A percentile compares a stretch with the other conserved stretches of the same genome.
Conservation (phyloP, 2,888 invertebrate species). For the Agrilus mali region DNA sequence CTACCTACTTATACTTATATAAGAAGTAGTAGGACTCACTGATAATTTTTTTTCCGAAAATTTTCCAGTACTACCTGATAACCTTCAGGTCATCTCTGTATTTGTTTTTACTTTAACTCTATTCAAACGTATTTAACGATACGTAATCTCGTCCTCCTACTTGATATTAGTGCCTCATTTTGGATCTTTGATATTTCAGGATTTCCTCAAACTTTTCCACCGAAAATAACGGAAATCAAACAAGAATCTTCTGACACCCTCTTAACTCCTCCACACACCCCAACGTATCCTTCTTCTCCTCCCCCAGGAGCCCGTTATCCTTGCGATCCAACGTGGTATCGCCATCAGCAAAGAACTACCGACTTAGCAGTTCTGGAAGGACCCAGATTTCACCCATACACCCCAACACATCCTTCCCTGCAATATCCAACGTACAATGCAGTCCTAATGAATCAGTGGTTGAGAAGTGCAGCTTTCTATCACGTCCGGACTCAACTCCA, state of each 20-base stretch:
- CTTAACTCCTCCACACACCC: slow-evolving; percentile 62
- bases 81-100: no score
- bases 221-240: slow-evolving; percentile 21
- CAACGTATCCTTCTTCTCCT: slow-evolving; percentile 41
- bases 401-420: slow-evolving; percentile 36
- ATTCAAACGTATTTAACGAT: no score
- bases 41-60: no score
- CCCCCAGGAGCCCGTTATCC: slow-evolving; percentile 21
- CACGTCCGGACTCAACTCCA: slow-evolving; percentile 33
- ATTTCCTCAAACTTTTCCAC: slow-evolving; percentile 7
- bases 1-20: no score
- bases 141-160: no score
- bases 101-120: no score
- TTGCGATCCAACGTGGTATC: slow-evolving; percentile 9
- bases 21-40: no score
- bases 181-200: slow-evolving; percentile 5
- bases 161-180: no score
- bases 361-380: slow-evolving; percentile 19
- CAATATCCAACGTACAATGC: slow-evolving; percentile 30
- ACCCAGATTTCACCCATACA: slow-evolving; percentile 35
- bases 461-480: slow-evolving; percentile 57
- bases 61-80: no score
- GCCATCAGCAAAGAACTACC: slow-evolving; percentile 7
- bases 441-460: slow-evolving; percentile 60
- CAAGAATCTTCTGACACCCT: slow-evolving; percentile 36